These are phyloP conservation scores for Alviniconcha marisindica DNA, from an alignment of 1,140 invertebrate species.

Conservation along the genomic window DNA sequence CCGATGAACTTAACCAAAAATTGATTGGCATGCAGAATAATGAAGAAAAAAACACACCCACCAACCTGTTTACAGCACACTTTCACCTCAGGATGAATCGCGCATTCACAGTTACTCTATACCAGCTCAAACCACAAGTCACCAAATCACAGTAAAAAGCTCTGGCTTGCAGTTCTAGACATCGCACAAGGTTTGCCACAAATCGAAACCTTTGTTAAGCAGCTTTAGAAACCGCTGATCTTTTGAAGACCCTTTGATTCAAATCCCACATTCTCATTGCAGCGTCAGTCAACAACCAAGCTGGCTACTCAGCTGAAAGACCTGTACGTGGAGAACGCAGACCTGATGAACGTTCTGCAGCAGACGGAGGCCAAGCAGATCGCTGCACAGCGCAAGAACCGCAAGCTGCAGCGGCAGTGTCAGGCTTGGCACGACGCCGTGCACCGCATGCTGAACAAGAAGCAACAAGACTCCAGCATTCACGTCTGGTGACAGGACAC, in stretches of 20 bases:
- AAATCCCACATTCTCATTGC: no score
- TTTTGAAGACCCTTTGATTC: background rate
- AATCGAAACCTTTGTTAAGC: background rate
- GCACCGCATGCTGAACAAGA: conserved; percentile 16
- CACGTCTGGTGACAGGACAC: background rate
- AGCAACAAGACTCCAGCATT: background rate
- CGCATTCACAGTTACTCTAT: no score
- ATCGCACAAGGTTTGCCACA: no score
- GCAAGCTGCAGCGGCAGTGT: conserved; percentile 25
- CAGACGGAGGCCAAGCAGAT: conserved; percentile 23
- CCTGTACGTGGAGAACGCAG: conserved; percentile 22
- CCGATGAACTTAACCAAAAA: no score
- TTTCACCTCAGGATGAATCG: no score
- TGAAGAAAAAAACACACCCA: no score
- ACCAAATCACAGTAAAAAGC: no score
- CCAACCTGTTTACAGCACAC: no score
- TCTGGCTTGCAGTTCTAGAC: no score
- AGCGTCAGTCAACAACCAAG: conserved; percentile 30
- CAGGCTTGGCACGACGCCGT: conserved; percentile 29
- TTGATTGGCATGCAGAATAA: no score
- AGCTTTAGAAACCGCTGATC: background rate
- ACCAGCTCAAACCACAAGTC: no score
- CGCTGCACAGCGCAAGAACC: conserved; percentile 15
- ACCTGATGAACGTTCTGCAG: conserved; percentile 31
- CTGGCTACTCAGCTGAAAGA: conserved; percentile 27